Conservation (phyloP, 1,140 invertebrate genomes). For the Leptinotarsa defecta region DNA sequence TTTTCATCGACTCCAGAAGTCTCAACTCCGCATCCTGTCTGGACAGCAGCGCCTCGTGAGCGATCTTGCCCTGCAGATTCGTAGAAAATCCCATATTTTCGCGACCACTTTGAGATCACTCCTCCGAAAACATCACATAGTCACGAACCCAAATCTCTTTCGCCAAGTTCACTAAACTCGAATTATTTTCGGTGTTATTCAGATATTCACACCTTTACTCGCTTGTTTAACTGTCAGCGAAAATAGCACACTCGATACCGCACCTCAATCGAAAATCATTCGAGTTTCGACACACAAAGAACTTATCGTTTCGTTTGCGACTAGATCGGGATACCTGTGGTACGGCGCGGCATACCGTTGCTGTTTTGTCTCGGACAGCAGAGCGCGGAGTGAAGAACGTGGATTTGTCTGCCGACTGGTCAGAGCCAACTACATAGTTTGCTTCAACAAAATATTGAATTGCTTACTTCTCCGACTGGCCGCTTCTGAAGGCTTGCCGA, state of each 20-base stretch:
- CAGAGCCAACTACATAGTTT: slow-evolving; percentile 11
- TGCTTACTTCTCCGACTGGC: neutral
- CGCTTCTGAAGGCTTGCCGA: neutral
- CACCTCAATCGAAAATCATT: slow-evolving; percentile 3
- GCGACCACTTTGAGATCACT: slow-evolving; percentile 1
- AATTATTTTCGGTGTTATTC: slow-evolving; percentile 1
- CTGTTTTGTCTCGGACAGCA: slow-evolving; percentile 18
- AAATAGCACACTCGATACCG: slow-evolving; percentile 2
- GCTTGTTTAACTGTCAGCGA: slow-evolving; percentile 2
- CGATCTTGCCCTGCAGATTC: slow-evolving; percentile 77
- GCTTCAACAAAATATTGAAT: neutral
- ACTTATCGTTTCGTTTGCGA: slow-evolving; percentile 9
- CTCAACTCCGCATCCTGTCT: slow-evolving; percentile 90
- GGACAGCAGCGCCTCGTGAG: slow-evolving; percentile 82
- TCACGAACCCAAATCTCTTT: neutral
- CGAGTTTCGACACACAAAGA: neutral
- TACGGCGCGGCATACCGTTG: neutral
- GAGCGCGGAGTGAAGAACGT: slow-evolving; percentile 21
- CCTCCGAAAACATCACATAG: slow-evolving; percentile 2
- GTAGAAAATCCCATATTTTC: slow-evolving; percentile 81
- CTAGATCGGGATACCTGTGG: slow-evolving; percentile 16
- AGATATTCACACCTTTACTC: neutral
- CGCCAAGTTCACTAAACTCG: neutral
- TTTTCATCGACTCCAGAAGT: slow-evolving; percentile 85
- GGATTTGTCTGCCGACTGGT: slow-evolving; percentile 14